Base-by-base conservation (phyloP, 1,140 invertebrate species). In the Archivesica marissinica region DNA sequence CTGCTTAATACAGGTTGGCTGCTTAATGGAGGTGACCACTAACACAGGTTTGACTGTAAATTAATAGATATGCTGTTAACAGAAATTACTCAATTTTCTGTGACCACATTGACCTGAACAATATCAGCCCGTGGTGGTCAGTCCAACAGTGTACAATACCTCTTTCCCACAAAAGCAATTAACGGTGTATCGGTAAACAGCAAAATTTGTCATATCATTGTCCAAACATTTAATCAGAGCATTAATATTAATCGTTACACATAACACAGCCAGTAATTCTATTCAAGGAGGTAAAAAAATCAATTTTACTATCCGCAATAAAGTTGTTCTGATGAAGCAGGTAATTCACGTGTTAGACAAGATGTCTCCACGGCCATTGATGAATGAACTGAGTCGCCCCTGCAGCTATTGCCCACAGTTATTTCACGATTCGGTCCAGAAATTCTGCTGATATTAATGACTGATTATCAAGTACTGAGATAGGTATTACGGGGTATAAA, bases 191-290 rank as follows among this genome's bases (percentile, higher is more conserved):
- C 64, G 39, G 44, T 44, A 41, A 68, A 44, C 25, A 13, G 15
- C 66, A 70, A 44, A 50, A 70, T 70, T 17, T 70, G 66, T 47
- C 44, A 35, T 68, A 68, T 68, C 64, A 44, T 68, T 44, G 39
- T 47, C 39, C 64, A 68, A 68, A 68, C 50, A 28, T 72, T 72
- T 72, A 72, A 72, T 44, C 68, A 28, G 33, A 6, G 41, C 6
- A 50, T 72, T 47, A 72, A 33, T 28, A 25, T 33, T 72, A 72
- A 72, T 72, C 68, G 25, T 30, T 30, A 13, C 15, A 20, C 33
- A 72, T 33, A 72, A 72, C 68, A 72, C 50, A 50, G 11, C 66
- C 0, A 72, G 6, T 72, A 72, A 72, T 44, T 44, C 25, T 52
- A 7, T 50, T 52, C 3, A 9, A 28, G 3, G 30, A 72, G 68